Evolutionary conservation across 2,888 invertebrate species (phyloP), one percentile per base, ranked within the genome.

Genomic region (Enoplolaimus lenunculus): DNA sequence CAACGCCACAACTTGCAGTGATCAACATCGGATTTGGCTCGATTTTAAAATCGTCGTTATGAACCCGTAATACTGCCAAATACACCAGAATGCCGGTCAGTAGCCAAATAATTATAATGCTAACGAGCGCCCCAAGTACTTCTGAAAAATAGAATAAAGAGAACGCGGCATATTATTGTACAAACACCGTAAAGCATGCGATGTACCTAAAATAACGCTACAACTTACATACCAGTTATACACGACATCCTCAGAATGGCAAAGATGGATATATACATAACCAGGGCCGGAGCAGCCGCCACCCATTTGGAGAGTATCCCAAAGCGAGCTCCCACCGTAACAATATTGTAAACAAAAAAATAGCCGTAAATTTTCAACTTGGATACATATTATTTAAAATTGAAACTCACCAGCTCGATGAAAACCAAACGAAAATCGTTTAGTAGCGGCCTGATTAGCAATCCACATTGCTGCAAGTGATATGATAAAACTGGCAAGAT

Each of bases 401-500:
- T n/a, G n/a, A 45, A n/a, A 72, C 73, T 59, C 74, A 84, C 93
- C 93, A 0, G 94, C 93, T 68, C 95, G 86, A 81, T 93, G 90
- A 88, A 90, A 94, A 2, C 86, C 86, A 83, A 93, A 95, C 33
- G 91, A 88, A 89, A 94, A 90, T 77, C 86, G 86, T 76, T 87
- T 87, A 0, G 91, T 90, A 0, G 93, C 87, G 0, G 90, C 90
- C 77, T 90, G 85, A 74, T 86, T 86, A 0, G 91, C 88, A 67
- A 93, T 87, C 87, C 90, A 91, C 74, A 93, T 83, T 1, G 93
- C 89, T 82, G 94, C 90, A 75, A 98, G 84, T 29, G 94, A 95
- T 82, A 98, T 94, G 89, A 95, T 90, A 82, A 98, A 97, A 78
- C 93, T 91, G 73, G 93, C 91, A 81, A 98, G 91, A 84, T 98